Evolutionary conservation across 2,888 invertebrate genomes (phyloP).

Genomic region (Xanthorhoe designata): DNA sequence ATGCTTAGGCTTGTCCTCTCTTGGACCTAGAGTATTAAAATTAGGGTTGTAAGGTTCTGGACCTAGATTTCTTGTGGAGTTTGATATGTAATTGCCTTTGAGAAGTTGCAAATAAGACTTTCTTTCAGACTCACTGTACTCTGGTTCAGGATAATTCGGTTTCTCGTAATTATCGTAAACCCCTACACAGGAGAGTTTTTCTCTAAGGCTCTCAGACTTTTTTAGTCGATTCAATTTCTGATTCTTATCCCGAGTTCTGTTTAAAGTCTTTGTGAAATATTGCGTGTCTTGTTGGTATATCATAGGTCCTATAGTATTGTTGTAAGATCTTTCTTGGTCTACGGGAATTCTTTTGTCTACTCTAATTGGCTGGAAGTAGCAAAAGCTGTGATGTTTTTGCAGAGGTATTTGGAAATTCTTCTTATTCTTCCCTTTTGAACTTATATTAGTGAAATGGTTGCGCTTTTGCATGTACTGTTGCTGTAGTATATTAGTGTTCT

Average conservation of each 20-base stretch:
- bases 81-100: slow-evolving; percentile 83
- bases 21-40: slow-evolving; percentile 70
- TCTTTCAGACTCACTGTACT: slow-evolving; percentile 76
- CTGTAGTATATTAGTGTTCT: slow-evolving; percentile 86
- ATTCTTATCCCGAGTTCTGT: slow-evolving; percentile 78
- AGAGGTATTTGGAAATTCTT: slow-evolving; percentile 88
- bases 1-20: slow-evolving; percentile 78
- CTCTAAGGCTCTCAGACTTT: slow-evolving; percentile 81
- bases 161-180: slow-evolving; percentile 80
- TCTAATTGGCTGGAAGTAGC: slow-evolving; percentile 88
- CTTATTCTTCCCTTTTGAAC: slow-evolving; percentile 82
- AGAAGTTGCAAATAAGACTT: slow-evolving; percentile 77
- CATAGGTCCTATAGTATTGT: slow-evolving; percentile 79
- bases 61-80: slow-evolving; percentile 76
- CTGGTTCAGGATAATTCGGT: slow-evolving; percentile 78
- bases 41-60: slow-evolving; percentile 69
- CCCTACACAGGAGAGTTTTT: slow-evolving; percentile 81
- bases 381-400: slow-evolving; percentile 88
- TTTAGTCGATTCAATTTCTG: slow-evolving; percentile 79
- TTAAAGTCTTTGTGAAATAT: slow-evolving; percentile 80
- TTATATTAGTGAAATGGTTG: slow-evolving; percentile 83
- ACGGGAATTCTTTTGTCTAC: slow-evolving; percentile 84
- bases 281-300: slow-evolving; percentile 79
- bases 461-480: slow-evolving; percentile 85
- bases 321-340: slow-evolving; percentile 76